A percentile compares a stretch with the other conserved stretches of the same genome.
phyloP scores from a whole-genome alignment of 2,888 invertebrate genomes.

The Drosophila fulvimacula region DNA sequence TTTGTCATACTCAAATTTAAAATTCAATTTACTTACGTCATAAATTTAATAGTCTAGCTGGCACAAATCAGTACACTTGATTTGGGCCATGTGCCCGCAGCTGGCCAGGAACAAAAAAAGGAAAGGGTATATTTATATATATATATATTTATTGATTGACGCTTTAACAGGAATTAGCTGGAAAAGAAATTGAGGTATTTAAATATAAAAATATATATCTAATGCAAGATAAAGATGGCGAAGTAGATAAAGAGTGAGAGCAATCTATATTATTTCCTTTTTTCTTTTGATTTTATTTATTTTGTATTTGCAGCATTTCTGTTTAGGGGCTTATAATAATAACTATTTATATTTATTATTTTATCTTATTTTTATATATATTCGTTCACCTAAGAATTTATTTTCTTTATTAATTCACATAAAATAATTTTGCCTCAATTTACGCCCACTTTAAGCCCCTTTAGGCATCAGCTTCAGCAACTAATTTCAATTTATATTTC shows the following conservation, averaged over 20 bases:
- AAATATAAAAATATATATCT: neutral
- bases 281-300: too few relatives aligned
- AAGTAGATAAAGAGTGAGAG: neutral
- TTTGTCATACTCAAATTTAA: slow-evolving; percentile 84
- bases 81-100: slow-evolving; percentile 43
- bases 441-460: neutral
- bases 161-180: slow-evolving; percentile 5
- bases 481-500: neutral
- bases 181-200: neutral
- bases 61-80: slow-evolving; percentile 55
- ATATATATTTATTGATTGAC: slow-evolving; percentile 6
- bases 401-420: too few relatives aligned
- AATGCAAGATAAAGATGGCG: too few relatives aligned
- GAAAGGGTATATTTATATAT: slow-evolving; percentile 19
- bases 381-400: too few relatives aligned
- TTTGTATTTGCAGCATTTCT: too few relatives aligned
- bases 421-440: neutral
- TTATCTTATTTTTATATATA: too few relatives aligned
- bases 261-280: neutral
- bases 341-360: too few relatives aligned
- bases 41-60: slow-evolving; percentile 77
- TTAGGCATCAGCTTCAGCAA: neutral
- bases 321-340: too few relatives aligned
- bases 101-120: neutral
- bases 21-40: slow-evolving; percentile 83